These are phyloP conservation scores for Dromiciops gliroides DNA, from an alignment of 2,113 vertebrate species.

Conservation along the genomic window DNA sequence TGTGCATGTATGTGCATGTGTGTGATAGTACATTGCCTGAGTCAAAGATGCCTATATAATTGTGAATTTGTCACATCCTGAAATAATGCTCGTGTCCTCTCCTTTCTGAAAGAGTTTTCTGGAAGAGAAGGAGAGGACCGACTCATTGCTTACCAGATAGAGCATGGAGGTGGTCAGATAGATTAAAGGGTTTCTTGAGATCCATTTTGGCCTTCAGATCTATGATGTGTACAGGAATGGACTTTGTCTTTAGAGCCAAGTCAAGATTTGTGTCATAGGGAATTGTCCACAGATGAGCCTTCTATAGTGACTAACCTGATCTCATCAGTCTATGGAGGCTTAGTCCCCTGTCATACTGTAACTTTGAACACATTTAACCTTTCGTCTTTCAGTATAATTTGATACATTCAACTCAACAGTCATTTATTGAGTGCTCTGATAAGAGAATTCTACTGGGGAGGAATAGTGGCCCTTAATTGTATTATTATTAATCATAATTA, in stretches of 20 bases:
- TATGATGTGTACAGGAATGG: not conserved
- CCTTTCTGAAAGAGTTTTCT: not conserved
- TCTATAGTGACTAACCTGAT: not conserved
- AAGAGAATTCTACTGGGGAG: not conserved
- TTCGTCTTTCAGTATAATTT: not conserved
- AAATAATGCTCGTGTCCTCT: not conserved
- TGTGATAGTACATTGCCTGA: not conserved
- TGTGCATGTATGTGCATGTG: no score
- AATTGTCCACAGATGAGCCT: not conserved
- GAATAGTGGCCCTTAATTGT: not conserved
- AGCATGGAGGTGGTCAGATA: not conserved
- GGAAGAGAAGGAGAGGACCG: not conserved
- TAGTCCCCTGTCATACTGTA: not conserved
- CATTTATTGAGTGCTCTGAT: not conserved
- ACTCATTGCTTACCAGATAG: not conserved
- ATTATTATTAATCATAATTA: not conserved
- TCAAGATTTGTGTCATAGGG: not conserved
- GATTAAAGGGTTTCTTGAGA: not conserved
- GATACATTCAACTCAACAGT: not conserved
- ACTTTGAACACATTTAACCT: not conserved
- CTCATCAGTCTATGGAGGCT: not conserved
- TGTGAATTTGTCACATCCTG: not conserved
- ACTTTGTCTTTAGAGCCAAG: not conserved
- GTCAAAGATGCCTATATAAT: not conserved
- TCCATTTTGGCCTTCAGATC: not conserved